Conservation (phyloP, 2,113 vertebrate species). For the Plectropomus leopardus region DNA sequence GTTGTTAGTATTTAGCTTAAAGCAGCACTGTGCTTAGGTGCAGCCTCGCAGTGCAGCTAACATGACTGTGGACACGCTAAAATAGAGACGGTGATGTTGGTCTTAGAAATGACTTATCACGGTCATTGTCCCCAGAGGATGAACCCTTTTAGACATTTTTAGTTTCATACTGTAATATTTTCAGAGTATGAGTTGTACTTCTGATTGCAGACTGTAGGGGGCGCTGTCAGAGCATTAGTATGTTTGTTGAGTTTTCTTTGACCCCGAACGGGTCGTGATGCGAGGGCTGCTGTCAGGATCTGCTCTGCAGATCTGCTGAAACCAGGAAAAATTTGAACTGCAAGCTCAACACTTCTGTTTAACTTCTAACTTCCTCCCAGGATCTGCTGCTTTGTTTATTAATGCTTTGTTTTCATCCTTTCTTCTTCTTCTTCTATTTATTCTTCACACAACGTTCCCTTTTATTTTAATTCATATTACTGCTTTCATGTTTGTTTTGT, state of each 20-base stretch:
- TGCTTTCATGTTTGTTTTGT: background rate
- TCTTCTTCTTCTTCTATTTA: background rate
- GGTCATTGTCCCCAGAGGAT: background rate
- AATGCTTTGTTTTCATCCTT: conserved; percentile 5
- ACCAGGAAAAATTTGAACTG: conserved; percentile 14
- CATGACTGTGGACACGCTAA: too few relatives aligned
- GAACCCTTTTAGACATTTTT: background rate
- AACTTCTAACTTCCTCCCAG: background rate
- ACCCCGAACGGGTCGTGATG: background rate
- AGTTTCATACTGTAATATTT: background rate
- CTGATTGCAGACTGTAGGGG: background rate
- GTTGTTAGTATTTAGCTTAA: too few relatives aligned
- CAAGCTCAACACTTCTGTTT: conserved; percentile 9
- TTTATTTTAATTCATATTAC: background rate
- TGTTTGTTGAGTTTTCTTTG: background rate
- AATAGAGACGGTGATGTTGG: too few relatives aligned
- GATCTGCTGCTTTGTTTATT: conserved; percentile 15
- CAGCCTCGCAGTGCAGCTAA: too few relatives aligned
- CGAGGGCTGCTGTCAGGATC: conserved; percentile 6
- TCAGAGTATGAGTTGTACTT: background rate
- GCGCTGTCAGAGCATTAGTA: background rate
- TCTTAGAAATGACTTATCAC: too few relatives aligned
- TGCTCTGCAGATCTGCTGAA: conserved; percentile 30
- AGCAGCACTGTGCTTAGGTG: too few relatives aligned
- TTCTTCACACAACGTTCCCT: background rate